These are phyloP conservation scores for Scaptomyza montana DNA, from an alignment of 1,140 invertebrate genomes.

Conservation along the genomic window DNA sequence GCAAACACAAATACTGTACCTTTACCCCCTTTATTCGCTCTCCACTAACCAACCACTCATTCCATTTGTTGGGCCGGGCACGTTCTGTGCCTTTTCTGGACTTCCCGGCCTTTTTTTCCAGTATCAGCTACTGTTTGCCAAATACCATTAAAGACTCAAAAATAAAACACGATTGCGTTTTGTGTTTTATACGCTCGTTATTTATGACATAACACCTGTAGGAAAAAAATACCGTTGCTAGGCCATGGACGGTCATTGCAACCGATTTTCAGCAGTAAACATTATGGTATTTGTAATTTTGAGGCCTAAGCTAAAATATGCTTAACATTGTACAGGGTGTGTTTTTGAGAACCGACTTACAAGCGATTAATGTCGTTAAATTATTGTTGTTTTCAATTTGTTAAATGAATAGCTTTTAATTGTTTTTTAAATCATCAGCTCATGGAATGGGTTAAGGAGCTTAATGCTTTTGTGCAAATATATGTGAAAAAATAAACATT, in stretches of 20 bases:
- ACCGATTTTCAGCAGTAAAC: conserved; percentile 18
- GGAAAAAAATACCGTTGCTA: conserved; percentile 20
- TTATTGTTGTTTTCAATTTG: too few relatives aligned
- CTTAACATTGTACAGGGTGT: not conserved
- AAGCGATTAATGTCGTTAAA: not conserved
- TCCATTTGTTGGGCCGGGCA: conserved; percentile 25
- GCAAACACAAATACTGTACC: conserved; percentile 31
- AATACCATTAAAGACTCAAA: conserved; percentile 55
- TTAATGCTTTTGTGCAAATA: too few relatives aligned
- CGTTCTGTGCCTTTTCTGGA: conserved; percentile 60
- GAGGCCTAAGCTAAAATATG: conserved; percentile 28
- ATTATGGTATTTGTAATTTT: not conserved
- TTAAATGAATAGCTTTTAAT: too few relatives aligned
- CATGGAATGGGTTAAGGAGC: too few relatives aligned
- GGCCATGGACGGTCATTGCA: conserved; percentile 65
- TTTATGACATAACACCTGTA: conserved; percentile 68
- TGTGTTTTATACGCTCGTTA: conserved; percentile 51
- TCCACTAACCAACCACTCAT: too few relatives aligned
- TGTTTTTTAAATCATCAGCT: too few relatives aligned
- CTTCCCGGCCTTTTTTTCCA: conserved; percentile 63
- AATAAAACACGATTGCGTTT: conserved; percentile 56
- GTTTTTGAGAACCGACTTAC: not conserved
- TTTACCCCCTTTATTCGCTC: too few relatives aligned
- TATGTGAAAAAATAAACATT: too few relatives aligned
- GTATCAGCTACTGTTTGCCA: conserved; percentile 59